Percentiles rank a stretch among this genome's conserved stretches.
These are phyloP conservation scores for Gonocerus acuteangulatus DNA, from an alignment of 2,888 invertebrate genomes.

Conservation along the genomic window DNA sequence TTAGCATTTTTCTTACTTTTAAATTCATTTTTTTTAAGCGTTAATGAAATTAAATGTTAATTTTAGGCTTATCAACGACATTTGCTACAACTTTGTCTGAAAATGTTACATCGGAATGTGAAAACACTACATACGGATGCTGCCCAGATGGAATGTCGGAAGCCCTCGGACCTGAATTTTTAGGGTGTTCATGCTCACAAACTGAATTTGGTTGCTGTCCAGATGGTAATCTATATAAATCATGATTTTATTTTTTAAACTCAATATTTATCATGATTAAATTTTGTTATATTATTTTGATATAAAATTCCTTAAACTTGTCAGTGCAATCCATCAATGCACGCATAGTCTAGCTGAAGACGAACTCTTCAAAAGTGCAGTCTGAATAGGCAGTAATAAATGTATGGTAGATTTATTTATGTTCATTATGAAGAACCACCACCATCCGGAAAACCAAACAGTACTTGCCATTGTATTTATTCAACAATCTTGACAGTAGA, in stretches of 20 bases:
- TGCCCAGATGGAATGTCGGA: conserved; percentile 62
- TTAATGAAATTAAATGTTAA: not conserved
- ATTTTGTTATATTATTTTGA: not conserved
- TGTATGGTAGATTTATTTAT: too few species aligned
- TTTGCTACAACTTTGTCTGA: not conserved
- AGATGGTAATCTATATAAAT: conserved; percentile 66
- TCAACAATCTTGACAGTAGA: too few species aligned
- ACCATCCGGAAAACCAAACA: too few species aligned
- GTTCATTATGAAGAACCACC: too few species aligned
- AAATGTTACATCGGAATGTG: conserved; percentile 27
- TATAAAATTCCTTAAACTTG: conserved; percentile 52
- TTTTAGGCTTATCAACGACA: not conserved
- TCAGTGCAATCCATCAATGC: too few species aligned
- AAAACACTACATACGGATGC: conserved; percentile 60
- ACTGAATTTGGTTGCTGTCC: conserved; percentile 72
- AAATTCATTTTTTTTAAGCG: not conserved
- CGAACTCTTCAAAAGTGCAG: too few species aligned
- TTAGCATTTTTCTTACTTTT: not conserved
- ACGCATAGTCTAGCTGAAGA: not conserved
- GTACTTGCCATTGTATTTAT: too few species aligned
- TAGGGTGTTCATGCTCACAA: conserved; percentile 75
- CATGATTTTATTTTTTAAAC: not conserved
- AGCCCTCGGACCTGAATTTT: conserved; percentile 59
- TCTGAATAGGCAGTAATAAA: too few species aligned
- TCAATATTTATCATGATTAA: not conserved